Evolutionary conservation across 1,140 invertebrate genomes (phyloP).

Genomic region (Dreissena rostriformis): DNA sequence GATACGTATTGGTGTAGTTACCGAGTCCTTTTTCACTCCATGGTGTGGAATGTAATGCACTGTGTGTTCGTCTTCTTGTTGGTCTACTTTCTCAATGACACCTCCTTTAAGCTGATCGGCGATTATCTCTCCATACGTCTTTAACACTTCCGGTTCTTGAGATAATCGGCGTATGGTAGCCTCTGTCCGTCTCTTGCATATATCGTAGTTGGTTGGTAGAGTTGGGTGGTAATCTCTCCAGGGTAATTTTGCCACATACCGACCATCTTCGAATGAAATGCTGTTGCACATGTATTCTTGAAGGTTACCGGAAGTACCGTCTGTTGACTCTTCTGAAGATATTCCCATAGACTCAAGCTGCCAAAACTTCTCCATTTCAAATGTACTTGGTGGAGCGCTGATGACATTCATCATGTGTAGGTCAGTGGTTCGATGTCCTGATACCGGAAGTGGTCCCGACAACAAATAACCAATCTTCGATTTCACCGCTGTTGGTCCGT

Average conservation of each 20-base stretch:
- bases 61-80: not conserved
- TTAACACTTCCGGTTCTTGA: not conserved
- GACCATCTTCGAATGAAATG: conserved; percentile 15
- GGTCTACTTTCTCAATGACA: conserved; percentile 12
- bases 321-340: not conserved
- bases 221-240: conserved; percentile 27
- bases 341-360: conserved; percentile 23
- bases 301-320: conserved; percentile 2
- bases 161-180: not conserved
- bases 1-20: conserved; percentile 8
- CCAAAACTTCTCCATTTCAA: conserved; percentile 2
- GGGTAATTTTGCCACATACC: conserved; percentile 15
- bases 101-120: not conserved
- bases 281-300: not conserved
- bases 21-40: conserved; percentile 36
- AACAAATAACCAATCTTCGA: conserved; percentile 14
- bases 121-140: conserved; percentile 30
- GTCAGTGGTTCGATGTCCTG: not conserved
- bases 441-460: not conserved
- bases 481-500: conserved; percentile 23
- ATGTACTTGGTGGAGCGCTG: not conserved
- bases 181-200: conserved; percentile 7
- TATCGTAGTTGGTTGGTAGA: conserved; percentile 26
- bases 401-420: conserved; percentile 16
- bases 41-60: conserved; percentile 35